Conservation (phyloP, 2,113 vertebrate species). For the Poeciliopsis prolifica region DNA sequence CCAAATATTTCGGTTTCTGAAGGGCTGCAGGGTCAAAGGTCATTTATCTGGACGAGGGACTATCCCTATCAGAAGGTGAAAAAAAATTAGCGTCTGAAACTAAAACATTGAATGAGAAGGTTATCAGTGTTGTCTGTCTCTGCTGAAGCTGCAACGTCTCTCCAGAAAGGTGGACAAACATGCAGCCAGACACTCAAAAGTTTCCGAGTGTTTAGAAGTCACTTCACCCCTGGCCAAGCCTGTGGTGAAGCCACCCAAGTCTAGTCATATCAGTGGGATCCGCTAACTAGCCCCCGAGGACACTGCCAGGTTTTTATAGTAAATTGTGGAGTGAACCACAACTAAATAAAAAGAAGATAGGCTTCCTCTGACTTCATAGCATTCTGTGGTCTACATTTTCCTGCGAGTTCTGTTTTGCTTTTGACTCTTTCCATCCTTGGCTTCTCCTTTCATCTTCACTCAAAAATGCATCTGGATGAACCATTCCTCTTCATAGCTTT, state of each 20-base stretch:
- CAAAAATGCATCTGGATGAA: slow-evolving; percentile 75
- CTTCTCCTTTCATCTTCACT: slow-evolving; percentile 71
- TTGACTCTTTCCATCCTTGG: slow-evolving; percentile 51
- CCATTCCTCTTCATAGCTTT: slow-evolving; percentile 53
- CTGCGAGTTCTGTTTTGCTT: slow-evolving; percentile 52
- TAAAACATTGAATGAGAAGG: background rate
- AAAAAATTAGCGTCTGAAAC: background rate
- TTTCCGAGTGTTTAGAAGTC: slow-evolving; percentile 60
- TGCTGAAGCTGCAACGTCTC: background rate
- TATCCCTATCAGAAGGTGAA: background rate
- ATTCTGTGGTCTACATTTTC: slow-evolving; percentile 71
- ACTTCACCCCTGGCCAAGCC: slow-evolving; percentile 59
- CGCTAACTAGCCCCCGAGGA: slow-evolving; percentile 69
- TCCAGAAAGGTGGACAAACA: background rate
- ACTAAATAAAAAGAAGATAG: slow-evolving; percentile 71
- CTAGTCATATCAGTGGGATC: slow-evolving; percentile 63
- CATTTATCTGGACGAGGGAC: background rate
- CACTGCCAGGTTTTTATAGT: slow-evolving; percentile 69
- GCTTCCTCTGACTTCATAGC: slow-evolving; percentile 73
- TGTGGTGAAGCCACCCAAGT: slow-evolving; percentile 66
- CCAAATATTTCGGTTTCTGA: background rate
- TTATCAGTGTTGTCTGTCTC: slow-evolving; percentile 15
- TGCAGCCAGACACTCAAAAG: background rate
- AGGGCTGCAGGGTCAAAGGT: background rate
- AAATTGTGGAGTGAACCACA: slow-evolving; percentile 74